Conservation (phyloP, 2,888 invertebrate genomes). For the Nomada flava region DNA sequence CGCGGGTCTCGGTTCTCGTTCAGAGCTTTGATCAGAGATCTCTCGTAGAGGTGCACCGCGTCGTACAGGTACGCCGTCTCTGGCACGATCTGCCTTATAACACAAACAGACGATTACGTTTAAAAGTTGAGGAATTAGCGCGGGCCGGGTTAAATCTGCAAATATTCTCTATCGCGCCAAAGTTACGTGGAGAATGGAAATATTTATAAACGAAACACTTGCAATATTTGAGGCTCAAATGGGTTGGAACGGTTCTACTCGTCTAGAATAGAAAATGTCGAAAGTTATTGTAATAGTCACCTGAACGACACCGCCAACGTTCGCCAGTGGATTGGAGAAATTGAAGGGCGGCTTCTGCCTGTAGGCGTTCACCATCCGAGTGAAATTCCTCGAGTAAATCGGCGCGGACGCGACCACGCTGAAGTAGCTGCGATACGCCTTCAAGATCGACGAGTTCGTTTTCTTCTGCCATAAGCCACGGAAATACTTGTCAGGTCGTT, state of each 20-base stretch:
- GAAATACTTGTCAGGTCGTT: conserved; percentile 92
- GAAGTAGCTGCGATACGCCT: conserved; percentile 92
- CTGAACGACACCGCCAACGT: conserved; percentile 87
- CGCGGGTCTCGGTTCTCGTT: conserved; percentile 88
- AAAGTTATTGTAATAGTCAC: conserved; percentile 72
- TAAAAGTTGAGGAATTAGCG: conserved; percentile 25
- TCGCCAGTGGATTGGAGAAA: conserved; percentile 91
- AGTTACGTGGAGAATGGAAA: background rate
- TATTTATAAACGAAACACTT: no score
- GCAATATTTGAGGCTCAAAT: no score
- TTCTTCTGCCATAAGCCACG: conserved; percentile 88
- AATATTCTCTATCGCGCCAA: background rate
- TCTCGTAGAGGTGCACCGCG: conserved; percentile 96
- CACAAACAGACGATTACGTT: conserved; percentile 69
- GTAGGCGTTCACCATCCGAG: conserved; percentile 91
- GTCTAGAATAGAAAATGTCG: background rate
- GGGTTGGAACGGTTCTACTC: no score
- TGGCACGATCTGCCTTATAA: conserved; percentile 89
- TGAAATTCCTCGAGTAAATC: conserved; percentile 90
- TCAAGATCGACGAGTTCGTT: conserved; percentile 86
- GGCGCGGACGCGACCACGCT: conserved; percentile 92
- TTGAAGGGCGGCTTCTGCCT: conserved; percentile 95
- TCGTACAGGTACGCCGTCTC: conserved; percentile 97
- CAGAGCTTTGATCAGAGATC: conserved; percentile 90
- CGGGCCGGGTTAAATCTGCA: no score